Conservation (phyloP, 1,140 invertebrate genomes). For the Hyles vespertilio region DNA sequence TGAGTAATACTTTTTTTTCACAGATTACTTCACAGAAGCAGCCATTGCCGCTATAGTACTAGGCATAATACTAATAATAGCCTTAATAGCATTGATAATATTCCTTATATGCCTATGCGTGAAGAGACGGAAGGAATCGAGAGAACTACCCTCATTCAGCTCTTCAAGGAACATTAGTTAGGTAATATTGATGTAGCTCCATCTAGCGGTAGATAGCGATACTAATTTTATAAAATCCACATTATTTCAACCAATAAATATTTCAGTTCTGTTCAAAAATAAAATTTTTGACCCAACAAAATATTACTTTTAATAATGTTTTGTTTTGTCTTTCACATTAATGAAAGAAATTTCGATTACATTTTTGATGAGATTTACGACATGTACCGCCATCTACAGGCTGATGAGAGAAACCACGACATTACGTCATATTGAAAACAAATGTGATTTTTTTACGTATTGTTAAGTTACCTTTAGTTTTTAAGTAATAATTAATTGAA, state of each 20-base stretch:
- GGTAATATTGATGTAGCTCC: not conserved
- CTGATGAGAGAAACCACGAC: too few species aligned
- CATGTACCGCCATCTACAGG: too few species aligned
- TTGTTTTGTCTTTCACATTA: too few species aligned
- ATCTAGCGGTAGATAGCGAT: not conserved
- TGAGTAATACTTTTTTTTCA: slow-evolving; percentile 20
- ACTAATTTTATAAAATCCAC: too few species aligned
- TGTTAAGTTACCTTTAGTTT: slow-evolving; percentile 4
- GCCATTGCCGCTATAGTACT: slow-evolving; percentile 77
- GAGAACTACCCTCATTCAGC: slow-evolving; percentile 73
- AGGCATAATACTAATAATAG: slow-evolving; percentile 73
- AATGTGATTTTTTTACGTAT: slow-evolving; percentile 1
- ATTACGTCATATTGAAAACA: not conserved
- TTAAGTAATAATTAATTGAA: not conserved
- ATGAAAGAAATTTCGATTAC: too few species aligned
- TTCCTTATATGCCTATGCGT: slow-evolving; percentile 75
- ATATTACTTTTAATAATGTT: too few species aligned
- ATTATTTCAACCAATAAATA: too few species aligned
- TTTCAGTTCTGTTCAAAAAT: too few species aligned
- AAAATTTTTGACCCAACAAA: too few species aligned
- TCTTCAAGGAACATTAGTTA: slow-evolving; percentile 41
- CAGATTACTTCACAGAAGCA: slow-evolving; percentile 65
- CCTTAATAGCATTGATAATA: slow-evolving; percentile 65
- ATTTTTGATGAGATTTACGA: too few species aligned
- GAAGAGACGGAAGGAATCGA: slow-evolving; percentile 59